Percentiles rank a stretch among this genome's conserved stretches.
Conservation (phyloP, 1,140 invertebrate species). For the Drosophila mojavensis region DNA sequence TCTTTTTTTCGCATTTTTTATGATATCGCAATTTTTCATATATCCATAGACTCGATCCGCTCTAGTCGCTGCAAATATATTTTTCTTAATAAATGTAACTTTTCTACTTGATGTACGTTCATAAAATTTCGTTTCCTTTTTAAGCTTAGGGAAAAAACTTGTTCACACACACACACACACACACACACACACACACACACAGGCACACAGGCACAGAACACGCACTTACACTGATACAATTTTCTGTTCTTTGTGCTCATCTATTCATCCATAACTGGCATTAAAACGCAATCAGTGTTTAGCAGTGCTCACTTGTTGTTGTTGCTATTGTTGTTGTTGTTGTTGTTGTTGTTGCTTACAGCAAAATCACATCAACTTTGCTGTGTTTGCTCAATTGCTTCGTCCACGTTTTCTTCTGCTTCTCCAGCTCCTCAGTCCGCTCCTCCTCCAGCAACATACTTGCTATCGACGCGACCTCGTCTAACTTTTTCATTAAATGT, state of each 20-base stretch:
- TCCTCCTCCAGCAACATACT: conserved; percentile 29
- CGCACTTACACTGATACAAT: not conserved
- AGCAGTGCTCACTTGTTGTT: conserved; percentile 57
- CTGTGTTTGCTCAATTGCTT: conserved; percentile 52
- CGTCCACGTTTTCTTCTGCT: conserved; percentile 24
- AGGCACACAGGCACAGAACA: not conserved
- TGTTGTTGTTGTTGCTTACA: conserved; percentile 62
- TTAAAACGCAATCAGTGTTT: conserved; percentile 81
- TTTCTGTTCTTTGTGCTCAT: conserved; percentile 27
- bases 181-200: no score
- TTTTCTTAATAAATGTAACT: no score
- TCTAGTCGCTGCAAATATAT: no score
- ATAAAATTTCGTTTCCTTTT: not conserved
- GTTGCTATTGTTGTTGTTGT: conserved; percentile 15
- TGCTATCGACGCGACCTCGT: conserved; percentile 47
- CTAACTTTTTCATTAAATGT: conserved; percentile 82
- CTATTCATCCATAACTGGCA: conserved; percentile 73
- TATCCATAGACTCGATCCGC: not conserved
- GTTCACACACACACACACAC: not conserved
- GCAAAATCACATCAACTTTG: conserved; percentile 71
- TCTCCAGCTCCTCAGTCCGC: not conserved
- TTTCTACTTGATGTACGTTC: not conserved
- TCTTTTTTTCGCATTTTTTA: not conserved
- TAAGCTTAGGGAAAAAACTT: not conserved
- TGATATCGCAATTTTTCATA: not conserved